Conservation (phyloP, 2,888 invertebrate species). For the Sturmia bella region DNA sequence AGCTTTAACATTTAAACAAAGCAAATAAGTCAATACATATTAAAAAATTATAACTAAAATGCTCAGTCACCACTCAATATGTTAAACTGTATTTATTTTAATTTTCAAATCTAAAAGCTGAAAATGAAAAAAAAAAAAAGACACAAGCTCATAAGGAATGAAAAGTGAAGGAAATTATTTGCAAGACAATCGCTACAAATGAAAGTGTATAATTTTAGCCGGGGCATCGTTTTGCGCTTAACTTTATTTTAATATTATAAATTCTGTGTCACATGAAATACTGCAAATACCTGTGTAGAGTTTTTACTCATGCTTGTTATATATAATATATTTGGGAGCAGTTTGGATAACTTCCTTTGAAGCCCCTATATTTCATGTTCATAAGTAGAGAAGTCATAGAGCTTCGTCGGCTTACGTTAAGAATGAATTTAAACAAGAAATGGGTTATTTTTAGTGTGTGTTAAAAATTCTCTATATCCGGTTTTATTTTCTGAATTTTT, state of each 20-base stretch:
- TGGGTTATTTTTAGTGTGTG: too few relatives aligned
- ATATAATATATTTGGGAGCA: too few relatives aligned
- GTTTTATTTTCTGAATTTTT: too few relatives aligned
- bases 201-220: conserved; percentile 16
- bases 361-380: too few relatives aligned
- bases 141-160: not conserved
- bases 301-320: too few relatives aligned
- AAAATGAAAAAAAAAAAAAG: not conserved
- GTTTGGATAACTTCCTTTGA: too few relatives aligned
- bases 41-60: conserved; percentile 38
- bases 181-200: not conserved
- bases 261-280: conserved; percentile 36
- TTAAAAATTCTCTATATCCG: too few relatives aligned
- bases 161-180: conserved; percentile 15
- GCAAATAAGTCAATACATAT: conserved; percentile 22
- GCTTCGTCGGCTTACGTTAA: too few relatives aligned
- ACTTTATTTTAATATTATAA: not conserved
- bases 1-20: conserved; percentile 13
- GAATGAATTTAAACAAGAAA: too few relatives aligned
- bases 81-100: conserved; percentile 8
- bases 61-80: conserved; percentile 57
- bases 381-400: too few relatives aligned
- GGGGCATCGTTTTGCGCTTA: not conserved
- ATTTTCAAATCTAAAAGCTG: conserved; percentile 20
- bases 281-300: too few relatives aligned